These are phyloP conservation scores for Cephalopholis sonnerati DNA, from an alignment of 2,113 vertebrate species.

Conservation along the genomic window DNA sequence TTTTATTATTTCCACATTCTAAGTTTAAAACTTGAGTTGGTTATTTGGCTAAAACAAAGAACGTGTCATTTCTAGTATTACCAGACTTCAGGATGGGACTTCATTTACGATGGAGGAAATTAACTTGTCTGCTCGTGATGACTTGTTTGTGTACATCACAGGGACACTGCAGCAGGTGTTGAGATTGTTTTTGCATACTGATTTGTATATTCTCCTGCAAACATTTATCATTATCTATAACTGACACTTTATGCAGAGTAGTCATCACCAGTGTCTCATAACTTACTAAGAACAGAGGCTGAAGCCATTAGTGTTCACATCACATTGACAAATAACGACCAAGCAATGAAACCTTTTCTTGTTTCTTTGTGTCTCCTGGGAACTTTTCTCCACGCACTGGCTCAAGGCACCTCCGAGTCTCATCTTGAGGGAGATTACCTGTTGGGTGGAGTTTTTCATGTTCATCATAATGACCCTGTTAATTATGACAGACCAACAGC, in stretches of 20 bases:
- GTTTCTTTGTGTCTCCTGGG: conserved; percentile 31
- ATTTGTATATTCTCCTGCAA: conserved; percentile 58
- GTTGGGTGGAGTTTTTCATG: conserved; percentile 77
- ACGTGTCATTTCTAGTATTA: no score
- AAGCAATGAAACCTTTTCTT: conserved; percentile 54
- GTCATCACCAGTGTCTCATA: no score
- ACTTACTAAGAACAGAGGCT: no score
- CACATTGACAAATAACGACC: background rate
- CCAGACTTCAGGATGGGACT: no score
- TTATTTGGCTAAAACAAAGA: no score
- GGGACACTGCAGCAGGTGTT: background rate
- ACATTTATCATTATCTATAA: no score
- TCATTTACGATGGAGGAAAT: no score
- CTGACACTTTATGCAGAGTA: no score
- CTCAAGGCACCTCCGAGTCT: conserved; percentile 67
- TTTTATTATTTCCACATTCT: no score
- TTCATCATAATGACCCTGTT: conserved; percentile 34
- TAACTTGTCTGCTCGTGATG: background rate
- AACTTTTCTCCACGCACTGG: background rate
- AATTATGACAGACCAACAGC: conserved; percentile 51
- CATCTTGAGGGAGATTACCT: conserved; percentile 74
- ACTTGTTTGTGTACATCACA: no score
- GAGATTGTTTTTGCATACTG: conserved; percentile 54
- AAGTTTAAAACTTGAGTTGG: no score
- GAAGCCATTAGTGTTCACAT: background rate